These are phyloP conservation scores for Synergus laeviventris DNA, from an alignment of 2,888 invertebrate genomes.

Conservation along the genomic window DNA sequence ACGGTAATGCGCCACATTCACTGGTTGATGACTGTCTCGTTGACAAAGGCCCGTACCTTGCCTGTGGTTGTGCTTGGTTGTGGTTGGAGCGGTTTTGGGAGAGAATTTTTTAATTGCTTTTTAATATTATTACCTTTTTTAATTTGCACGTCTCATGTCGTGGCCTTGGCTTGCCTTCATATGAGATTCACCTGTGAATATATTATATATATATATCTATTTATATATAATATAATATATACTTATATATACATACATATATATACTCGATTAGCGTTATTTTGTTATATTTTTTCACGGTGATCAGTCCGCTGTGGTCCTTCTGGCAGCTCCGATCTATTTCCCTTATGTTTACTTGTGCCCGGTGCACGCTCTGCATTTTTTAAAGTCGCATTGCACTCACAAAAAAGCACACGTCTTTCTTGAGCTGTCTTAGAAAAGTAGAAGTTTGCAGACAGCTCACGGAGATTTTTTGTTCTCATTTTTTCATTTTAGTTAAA, in stretches of 20 bases:
- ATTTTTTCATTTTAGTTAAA: constrained; percentile 36
- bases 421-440: constrained; percentile 37
- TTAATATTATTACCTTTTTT: constrained; percentile 70
- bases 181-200: constrained; percentile 75
- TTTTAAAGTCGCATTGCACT: constrained; percentile 36
- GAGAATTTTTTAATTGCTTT: constrained; percentile 75
- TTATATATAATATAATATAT: constrained; percentile 52
- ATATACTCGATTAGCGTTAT: constrained; percentile 63
- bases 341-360: constrained; percentile 21
- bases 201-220: constrained; percentile 61
- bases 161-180: constrained; percentile 76
- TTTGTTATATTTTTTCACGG: constrained; percentile 60
- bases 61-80: constrained; percentile 76
- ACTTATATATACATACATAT: constrained; percentile 51
- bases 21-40: constrained; percentile 74
- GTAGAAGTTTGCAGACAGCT: constrained; percentile 35
- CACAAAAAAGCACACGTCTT: constrained; percentile 15
- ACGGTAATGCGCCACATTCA: constrained; percentile 75
- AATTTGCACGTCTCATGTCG: constrained; percentile 76
- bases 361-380: constrained; percentile 44
- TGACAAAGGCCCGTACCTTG: constrained; percentile 74
- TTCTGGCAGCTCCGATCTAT: constrained; percentile 43
- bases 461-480: constrained; percentile 26
- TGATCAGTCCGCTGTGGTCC: constrained; percentile 59
- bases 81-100: constrained; percentile 76